Conservation (phyloP, 2,113 vertebrate genomes). For the Boulengeromyrus knoepffleri region DNA sequence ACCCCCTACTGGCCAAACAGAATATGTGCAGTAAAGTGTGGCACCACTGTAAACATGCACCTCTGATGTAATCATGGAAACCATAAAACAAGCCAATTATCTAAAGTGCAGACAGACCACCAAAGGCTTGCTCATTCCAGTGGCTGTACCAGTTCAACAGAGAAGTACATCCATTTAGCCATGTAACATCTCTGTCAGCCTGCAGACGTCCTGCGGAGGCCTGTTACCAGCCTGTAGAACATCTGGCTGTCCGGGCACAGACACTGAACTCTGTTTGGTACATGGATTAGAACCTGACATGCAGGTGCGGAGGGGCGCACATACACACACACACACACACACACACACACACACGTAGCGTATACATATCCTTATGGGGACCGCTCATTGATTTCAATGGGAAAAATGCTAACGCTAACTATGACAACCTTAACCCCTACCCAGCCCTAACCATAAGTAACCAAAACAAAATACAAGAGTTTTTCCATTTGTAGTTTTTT, state of each 20-base stretch:
- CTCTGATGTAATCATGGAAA: background rate
- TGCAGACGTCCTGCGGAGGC: background rate
- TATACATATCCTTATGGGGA: too few relatives aligned
- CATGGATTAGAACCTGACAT: constrained; percentile 39
- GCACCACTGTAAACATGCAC: background rate
- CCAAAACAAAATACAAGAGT: too few relatives aligned
- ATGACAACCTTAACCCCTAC: too few relatives aligned
- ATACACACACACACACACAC: too few relatives aligned
- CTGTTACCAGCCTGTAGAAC: background rate
- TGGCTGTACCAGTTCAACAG: background rate
- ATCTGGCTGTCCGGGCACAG: background rate
- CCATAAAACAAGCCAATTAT: constrained; percentile 1
- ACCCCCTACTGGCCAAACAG: background rate
- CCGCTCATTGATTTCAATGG: too few relatives aligned
- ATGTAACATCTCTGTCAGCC: background rate
- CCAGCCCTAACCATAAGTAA: too few relatives aligned
- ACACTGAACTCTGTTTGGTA: background rate
- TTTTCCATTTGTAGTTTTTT: too few relatives aligned
- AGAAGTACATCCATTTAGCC: background rate
- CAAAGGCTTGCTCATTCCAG: background rate
- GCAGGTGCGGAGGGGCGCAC: background rate
- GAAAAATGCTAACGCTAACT: too few relatives aligned
- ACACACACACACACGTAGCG: too few relatives aligned
- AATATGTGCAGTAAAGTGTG: background rate
- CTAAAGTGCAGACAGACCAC: background rate